These are phyloP conservation scores for Galeopterus variegatus DNA, from an alignment of 2,113 vertebrate genomes.

Conservation along the genomic window DNA sequence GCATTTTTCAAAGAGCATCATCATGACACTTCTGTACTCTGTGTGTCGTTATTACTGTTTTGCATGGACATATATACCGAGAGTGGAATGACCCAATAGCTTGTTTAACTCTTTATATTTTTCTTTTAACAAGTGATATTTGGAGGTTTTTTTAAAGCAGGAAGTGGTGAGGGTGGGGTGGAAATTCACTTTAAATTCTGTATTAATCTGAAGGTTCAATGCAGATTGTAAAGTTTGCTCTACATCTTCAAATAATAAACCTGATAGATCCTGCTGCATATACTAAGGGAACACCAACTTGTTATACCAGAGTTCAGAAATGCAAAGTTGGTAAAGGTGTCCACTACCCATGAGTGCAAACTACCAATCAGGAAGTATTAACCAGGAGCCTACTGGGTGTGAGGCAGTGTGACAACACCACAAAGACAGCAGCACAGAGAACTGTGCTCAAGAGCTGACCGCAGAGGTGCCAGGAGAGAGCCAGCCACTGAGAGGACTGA, in stretches of 20 bases:
- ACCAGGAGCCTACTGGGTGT: fast-evolving
- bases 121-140: background rate
- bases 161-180: background rate
- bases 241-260: background rate
- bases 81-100: background rate
- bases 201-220: background rate
- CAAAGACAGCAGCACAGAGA: background rate
- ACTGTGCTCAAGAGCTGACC: no score
- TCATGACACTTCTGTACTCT: background rate
- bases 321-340: background rate
- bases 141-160: background rate
- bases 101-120: background rate
- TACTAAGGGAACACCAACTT: fast-evolving
- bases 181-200: background rate
- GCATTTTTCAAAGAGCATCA: background rate
- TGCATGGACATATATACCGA: background rate
- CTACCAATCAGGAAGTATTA: background rate
- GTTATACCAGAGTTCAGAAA: background rate
- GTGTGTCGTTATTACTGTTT: background rate
- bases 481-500: fast-evolving
- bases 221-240: background rate
- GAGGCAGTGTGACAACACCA: fast-evolving
- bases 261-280: background rate
- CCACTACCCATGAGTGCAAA: no score
- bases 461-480: fast-evolving